Evolutionary conservation across 2,888 invertebrate species (phyloP).

Genomic region (Chesias legatella): DNA sequence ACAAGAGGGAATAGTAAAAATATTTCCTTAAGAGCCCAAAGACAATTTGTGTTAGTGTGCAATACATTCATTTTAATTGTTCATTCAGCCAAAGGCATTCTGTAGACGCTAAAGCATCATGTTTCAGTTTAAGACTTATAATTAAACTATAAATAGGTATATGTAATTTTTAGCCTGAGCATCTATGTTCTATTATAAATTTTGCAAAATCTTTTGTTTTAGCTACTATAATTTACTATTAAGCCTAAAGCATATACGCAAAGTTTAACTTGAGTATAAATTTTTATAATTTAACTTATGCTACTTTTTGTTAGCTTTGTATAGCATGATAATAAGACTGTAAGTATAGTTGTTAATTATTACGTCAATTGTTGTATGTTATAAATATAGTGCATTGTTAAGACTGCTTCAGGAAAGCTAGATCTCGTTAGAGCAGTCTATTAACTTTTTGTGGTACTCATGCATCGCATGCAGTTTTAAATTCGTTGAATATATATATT

Average conservation of each 20-base stretch:
- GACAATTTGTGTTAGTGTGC: constrained; percentile 60
- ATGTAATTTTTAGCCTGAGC: constrained; percentile 22
- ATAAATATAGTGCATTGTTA: constrained; percentile 45
- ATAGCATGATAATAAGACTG: constrained; percentile 64
- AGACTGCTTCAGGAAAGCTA: constrained; percentile 61
- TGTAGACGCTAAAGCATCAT: constrained; percentile 38
- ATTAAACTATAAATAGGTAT: constrained; percentile 28
- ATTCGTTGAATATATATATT: constrained; percentile 10
- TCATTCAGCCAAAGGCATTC: constrained; percentile 65
- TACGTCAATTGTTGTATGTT: constrained; percentile 46
- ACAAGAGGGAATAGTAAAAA: constrained; percentile 55
- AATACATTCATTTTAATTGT: constrained; percentile 56
- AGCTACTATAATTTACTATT: constrained; percentile 21
- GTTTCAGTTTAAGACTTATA: constrained; percentile 30
- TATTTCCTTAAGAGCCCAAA: constrained; percentile 47
- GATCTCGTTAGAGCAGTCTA: constrained; percentile 67
- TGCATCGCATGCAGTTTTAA: constrained; percentile 7
- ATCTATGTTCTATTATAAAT: constrained; percentile 20
- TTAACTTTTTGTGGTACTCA: constrained; percentile 32
- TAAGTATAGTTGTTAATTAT: constrained; percentile 36
- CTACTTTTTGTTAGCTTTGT: constrained; percentile 51
- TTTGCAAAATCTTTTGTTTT: constrained; percentile 27
- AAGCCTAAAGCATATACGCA: constrained; percentile 34
- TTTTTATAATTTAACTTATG: constrained; percentile 26
- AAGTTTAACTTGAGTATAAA: constrained; percentile 35